Conservation (phyloP, 1,140 invertebrate genomes). For the Dendroctonus valens region DNA sequence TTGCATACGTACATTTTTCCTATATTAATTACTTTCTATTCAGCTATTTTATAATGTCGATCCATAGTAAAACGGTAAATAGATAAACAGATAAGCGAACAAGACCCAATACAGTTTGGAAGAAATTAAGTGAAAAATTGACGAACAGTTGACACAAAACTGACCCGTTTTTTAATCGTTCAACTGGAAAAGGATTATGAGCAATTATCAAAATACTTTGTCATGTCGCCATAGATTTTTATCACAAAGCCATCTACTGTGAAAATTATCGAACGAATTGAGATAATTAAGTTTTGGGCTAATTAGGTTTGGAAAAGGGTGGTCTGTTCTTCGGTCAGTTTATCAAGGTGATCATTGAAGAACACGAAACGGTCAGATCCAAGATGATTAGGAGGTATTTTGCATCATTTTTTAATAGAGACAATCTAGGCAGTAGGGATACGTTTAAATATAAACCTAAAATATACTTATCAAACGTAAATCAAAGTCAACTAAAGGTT, state of each 20-base stretch:
- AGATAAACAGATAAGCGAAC: slow-evolving; percentile 16
- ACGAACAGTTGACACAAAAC: slow-evolving; percentile 30
- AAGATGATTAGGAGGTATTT: too few relatives aligned
- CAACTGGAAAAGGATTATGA: slow-evolving; percentile 27
- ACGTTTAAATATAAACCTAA: too few relatives aligned
- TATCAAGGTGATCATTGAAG: too few relatives aligned
- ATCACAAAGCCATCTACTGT: slow-evolving; percentile 27
- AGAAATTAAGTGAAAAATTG: slow-evolving; percentile 37
- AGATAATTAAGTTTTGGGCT: slow-evolving; percentile 17
- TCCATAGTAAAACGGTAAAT: slow-evolving; percentile 7
- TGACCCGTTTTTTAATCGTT: slow-evolving; percentile 26
- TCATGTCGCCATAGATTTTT: slow-evolving; percentile 30
- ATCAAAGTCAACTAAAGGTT: too few relatives aligned
- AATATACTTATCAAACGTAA: too few relatives aligned
- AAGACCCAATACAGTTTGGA: slow-evolving; percentile 1
- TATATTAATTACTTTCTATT: too few relatives aligned
- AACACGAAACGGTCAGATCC: too few relatives aligned
- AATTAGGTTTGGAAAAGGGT: slow-evolving; percentile 6
- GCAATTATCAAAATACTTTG: slow-evolving; percentile 38
- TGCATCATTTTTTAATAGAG: too few relatives aligned
- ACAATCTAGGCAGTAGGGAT: too few relatives aligned
- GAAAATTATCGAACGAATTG: slow-evolving; percentile 23
- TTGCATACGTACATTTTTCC: too few relatives aligned
- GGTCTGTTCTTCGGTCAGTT: not conserved
- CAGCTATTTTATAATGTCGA: not conserved